Evolutionary conservation across 1,140 invertebrate species (phyloP).

Genomic region (Drosophila ambigua): DNA sequence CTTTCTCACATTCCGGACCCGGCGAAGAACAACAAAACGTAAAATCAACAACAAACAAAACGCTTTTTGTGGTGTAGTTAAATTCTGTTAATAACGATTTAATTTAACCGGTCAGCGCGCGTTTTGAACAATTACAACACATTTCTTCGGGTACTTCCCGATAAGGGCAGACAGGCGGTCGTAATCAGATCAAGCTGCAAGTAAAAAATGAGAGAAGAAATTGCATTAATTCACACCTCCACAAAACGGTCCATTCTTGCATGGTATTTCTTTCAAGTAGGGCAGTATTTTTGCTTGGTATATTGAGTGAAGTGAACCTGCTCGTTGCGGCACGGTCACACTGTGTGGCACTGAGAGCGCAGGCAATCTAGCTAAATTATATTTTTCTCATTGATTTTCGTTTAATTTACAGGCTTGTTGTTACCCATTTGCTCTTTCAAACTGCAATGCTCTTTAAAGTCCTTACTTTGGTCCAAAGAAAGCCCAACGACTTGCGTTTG

Average conservation of each 20-base stretch:
- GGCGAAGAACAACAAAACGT: constrained; percentile 30
- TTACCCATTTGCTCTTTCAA: background rate
- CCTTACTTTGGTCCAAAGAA: background rate
- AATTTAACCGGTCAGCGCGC: constrained; percentile 55
- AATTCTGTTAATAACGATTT: constrained; percentile 23
- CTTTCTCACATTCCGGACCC: constrained; percentile 18
- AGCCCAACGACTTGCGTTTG: background rate
- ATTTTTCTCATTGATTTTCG: constrained; percentile 52
- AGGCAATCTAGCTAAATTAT: constrained; percentile 11
- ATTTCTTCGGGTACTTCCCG: background rate
- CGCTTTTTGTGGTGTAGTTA: constrained; percentile 43
- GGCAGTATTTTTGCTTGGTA: constrained; percentile 58
- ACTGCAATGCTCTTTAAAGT: background rate
- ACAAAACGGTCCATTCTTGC: background rate
- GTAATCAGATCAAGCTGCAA: constrained; percentile 7
- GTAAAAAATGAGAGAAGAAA: background rate
- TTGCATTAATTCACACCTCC: constrained; percentile 2
- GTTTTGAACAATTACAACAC: constrained; percentile 23
- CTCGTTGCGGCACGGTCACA: constrained; percentile 46
- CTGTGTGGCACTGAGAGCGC: constrained; percentile 18
- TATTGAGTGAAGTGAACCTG: constrained; percentile 22
- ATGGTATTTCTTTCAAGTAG: constrained; percentile 1
- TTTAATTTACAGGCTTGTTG: constrained; percentile 34
- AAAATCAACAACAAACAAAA: too few relatives aligned
- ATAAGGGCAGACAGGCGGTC: background rate